phyloP scores from a whole-genome alignment of 64 coral and sea anemone species.

The Montipora efflorescens region DNA sequence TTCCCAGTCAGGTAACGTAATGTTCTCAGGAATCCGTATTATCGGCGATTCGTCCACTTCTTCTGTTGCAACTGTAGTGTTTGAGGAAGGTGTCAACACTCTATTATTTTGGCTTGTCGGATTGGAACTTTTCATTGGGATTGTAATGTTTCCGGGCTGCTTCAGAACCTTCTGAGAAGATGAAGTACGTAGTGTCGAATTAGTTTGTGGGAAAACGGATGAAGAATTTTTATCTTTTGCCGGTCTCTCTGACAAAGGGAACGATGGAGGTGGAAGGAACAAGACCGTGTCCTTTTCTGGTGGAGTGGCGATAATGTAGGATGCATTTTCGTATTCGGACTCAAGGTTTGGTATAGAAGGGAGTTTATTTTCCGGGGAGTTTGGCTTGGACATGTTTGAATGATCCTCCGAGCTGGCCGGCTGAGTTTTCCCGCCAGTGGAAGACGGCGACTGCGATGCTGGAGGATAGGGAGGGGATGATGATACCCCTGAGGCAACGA shows the following conservation, averaged over 20 bases:
- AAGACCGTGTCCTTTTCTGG: conserved; percentile 36
- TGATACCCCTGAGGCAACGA: neutral
- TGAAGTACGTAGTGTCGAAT: neutral
- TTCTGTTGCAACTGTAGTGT: neutral
- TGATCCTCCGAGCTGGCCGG: too few relatives aligned
- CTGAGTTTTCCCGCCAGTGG: too few relatives aligned
- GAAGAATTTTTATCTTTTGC: neutral
- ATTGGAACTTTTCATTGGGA: neutral
- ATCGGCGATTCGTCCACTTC: neutral
- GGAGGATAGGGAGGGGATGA: conserved; percentile 18
- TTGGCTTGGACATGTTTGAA: neutral
- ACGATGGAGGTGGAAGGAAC: conserved; percentile 32
- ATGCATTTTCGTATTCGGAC: conserved; percentile 34
- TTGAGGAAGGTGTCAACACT: neutral
- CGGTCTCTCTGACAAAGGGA: neutral
- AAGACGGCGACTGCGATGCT: neutral
- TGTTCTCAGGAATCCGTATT: neutral
- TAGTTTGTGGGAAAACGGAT: neutral
- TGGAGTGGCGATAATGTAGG: conserved; percentile 42
- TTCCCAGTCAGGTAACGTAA: conserved; percentile 10
- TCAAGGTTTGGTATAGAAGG: neutral
- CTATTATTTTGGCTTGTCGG: neutral
- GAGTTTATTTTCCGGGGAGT: neutral
- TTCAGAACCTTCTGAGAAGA: neutral
- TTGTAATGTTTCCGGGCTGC: neutral